phyloP scores from a whole-genome alignment of 2,113 vertebrate species.

The Cyprinus carpio region DNA sequence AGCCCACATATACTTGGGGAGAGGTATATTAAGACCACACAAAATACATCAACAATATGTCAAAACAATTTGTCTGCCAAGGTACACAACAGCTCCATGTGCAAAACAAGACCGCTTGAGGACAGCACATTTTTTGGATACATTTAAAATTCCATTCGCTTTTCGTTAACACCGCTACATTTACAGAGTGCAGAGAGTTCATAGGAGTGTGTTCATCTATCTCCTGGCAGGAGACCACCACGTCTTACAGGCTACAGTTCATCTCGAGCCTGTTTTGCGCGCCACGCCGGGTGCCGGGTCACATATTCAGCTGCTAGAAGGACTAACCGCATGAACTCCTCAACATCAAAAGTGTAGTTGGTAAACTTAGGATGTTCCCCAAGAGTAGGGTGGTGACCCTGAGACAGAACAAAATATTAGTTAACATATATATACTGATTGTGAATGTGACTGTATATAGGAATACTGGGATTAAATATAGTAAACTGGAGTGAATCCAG shows the following conservation, averaged over 20 bases:
- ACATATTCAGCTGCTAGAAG: slow-evolving; percentile 85
- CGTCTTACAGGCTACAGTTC: slow-evolving; percentile 78
- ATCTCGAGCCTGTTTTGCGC: slow-evolving; percentile 71
- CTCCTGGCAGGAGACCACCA: not conserved
- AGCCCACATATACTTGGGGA: not conserved
- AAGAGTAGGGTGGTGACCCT: slow-evolving; percentile 97
- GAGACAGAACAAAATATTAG: slow-evolving; percentile 30
- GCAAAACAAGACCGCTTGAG: not conserved
- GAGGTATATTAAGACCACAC: not conserved
- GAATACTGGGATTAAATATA: not conserved
- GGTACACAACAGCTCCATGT: not conserved
- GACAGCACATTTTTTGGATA: not conserved
- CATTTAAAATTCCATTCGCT: not conserved
- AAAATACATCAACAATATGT: not conserved
- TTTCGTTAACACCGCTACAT: not conserved
- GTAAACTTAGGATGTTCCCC: slow-evolving; percentile 98
- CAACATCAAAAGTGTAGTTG: slow-evolving; percentile 93
- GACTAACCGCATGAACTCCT: slow-evolving; percentile 92
- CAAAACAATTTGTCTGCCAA: not conserved
- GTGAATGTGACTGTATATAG: not conserved
- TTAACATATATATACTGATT: too few relatives aligned
- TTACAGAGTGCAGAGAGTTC: not conserved
- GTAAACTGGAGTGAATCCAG: slow-evolving; percentile 12
- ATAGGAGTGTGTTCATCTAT: not conserved
- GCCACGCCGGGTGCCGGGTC: slow-evolving; percentile 85